phyloP scores from a whole-genome alignment of 2,888 invertebrate genomes.

The Adineta ricciae region DNA sequence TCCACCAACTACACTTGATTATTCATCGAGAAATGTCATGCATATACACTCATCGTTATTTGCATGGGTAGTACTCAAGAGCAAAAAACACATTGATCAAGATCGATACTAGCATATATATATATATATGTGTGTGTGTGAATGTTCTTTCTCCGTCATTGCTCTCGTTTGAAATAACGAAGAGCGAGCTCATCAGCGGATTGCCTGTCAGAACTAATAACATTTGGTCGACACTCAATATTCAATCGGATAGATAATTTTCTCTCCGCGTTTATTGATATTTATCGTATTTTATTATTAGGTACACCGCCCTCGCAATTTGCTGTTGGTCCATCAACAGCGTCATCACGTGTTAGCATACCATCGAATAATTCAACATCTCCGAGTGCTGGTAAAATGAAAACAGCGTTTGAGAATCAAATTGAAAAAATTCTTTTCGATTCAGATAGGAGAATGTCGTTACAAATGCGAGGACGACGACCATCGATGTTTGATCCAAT shows the following conservation, averaged over 20 bases:
- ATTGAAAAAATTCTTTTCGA: background rate
- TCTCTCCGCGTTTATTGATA: background rate
- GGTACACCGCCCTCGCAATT: background rate
- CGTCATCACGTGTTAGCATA: background rate
- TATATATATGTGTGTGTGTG: background rate
- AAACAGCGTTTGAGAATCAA: background rate
- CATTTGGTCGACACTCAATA: background rate
- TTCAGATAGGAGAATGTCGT: background rate
- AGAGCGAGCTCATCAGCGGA: background rate
- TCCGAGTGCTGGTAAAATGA: background rate
- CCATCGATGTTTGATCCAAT: constrained; percentile 34
- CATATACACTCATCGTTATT: background rate
- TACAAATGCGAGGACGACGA: constrained; percentile 19
- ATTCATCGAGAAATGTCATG: background rate
- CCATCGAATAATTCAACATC: constrained; percentile 12
- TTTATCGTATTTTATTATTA: background rate
- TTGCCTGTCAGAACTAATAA: background rate
- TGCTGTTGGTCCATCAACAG: background rate
- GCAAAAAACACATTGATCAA: background rate
- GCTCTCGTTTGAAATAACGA: background rate
- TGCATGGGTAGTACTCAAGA: background rate
- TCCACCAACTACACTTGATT: background rate
- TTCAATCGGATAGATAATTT: background rate
- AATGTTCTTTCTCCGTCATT: background rate
- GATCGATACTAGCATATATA: background rate